A percentile compares a stretch with the other conserved stretches of the same genome.
Conservation (phyloP, 2,888 invertebrate species). For the Phragmatobia fuliginosa region DNA sequence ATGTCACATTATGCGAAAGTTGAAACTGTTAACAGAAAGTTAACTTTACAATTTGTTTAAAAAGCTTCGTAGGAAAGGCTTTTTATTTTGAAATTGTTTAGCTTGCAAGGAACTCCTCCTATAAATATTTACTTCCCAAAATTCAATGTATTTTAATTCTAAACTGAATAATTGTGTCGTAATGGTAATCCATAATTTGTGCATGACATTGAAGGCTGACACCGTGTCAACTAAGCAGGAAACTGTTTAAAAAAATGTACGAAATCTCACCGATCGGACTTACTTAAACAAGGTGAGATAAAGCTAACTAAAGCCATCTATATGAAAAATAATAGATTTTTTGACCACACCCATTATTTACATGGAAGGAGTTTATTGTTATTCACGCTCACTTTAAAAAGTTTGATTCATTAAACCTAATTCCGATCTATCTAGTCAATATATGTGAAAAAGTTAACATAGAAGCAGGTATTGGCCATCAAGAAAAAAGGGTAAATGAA, state of each 20-base stretch:
- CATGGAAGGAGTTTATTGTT: too few relatives aligned
- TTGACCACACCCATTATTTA: too few relatives aligned
- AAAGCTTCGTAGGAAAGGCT: conserved; percentile 24
- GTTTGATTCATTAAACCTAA: conserved; percentile 26
- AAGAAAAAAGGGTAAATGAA: conserved; percentile 50
- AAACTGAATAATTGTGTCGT: conserved; percentile 20
- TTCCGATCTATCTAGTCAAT: conserved; percentile 26
- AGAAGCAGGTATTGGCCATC: conserved; percentile 49
- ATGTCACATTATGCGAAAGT: too few relatives aligned
- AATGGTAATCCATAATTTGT: too few relatives aligned
- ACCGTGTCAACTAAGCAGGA: too few relatives aligned
- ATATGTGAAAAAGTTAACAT: conserved; percentile 39
- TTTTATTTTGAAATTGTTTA: conserved; percentile 36
- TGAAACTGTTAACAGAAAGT: conserved; percentile 17
- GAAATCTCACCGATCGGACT: too few relatives aligned
- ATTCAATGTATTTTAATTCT: not conserved
- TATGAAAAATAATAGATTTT: too few relatives aligned
- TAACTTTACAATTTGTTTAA: conserved; percentile 21
- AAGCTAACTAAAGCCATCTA: too few relatives aligned
- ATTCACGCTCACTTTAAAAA: conserved; percentile 15
- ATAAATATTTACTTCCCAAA: conserved; percentile 14
- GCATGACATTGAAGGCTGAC: too few relatives aligned
- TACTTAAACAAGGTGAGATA: too few relatives aligned
- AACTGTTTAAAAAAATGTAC: too few relatives aligned
- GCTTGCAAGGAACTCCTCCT: conserved; percentile 31